Conservation (phyloP, 2,888 invertebrate genomes). For the Pedicia rivosa region DNA sequence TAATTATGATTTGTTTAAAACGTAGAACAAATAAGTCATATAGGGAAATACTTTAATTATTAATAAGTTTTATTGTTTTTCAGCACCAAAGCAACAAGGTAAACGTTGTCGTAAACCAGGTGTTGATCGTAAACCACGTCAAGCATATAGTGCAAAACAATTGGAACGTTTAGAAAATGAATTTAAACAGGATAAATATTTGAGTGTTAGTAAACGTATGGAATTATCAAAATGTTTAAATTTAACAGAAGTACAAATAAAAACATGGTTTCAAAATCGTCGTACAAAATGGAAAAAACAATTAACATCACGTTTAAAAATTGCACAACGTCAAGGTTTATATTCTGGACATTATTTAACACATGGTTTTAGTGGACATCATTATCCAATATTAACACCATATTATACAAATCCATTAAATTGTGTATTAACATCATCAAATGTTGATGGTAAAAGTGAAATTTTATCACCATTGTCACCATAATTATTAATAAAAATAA, state of each 20-base stretch:
- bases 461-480: too few relatives aligned
- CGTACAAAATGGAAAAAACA: slow-evolving; percentile 98
- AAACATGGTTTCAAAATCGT: slow-evolving; percentile 93
- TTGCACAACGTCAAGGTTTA: slow-evolving; percentile 72
- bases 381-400: slow-evolving; percentile 12
- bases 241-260: slow-evolving; percentile 89
- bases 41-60: background rate
- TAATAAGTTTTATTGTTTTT: slow-evolving; percentile 16
- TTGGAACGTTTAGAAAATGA: slow-evolving; percentile 81
- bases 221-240: slow-evolving; percentile 78
- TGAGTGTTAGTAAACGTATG: slow-evolving; percentile 90
- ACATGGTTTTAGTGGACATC: slow-evolving; percentile 21
- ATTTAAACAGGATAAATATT: slow-evolving; percentile 90
- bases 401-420: slow-evolving; percentile 12
- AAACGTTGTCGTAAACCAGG: slow-evolving; percentile 74
- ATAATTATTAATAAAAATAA: too few relatives aligned
- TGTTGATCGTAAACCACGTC: slow-evolving; percentile 84
- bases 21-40: too few relatives aligned
- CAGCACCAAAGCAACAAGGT: slow-evolving; percentile 65
- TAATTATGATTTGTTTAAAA: too few relatives aligned
- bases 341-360: slow-evolving; percentile 55
- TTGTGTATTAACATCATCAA: slow-evolving; percentile 7
- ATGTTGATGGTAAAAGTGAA: background rate
- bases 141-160: slow-evolving; percentile 92
- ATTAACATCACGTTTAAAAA: slow-evolving; percentile 72